A percentile compares a stretch with the other conserved stretches of the same genome.
Evolutionary conservation across 2,113 vertebrate genomes (phyloP).

Genomic region (Corythoichthys haematopterus): DNA sequence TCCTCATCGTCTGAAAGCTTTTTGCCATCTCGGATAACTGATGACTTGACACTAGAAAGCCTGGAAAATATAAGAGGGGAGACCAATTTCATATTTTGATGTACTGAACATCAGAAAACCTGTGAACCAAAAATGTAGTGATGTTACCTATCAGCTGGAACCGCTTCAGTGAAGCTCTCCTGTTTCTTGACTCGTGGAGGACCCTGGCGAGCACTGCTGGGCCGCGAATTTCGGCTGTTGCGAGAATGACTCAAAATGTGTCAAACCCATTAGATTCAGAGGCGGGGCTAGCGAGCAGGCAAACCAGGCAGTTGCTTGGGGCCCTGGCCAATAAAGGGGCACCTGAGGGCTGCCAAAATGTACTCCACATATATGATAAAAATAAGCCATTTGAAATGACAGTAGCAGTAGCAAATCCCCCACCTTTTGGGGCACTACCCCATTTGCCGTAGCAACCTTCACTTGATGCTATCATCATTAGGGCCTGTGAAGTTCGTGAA

Average conservation of each 20-base stretch:
- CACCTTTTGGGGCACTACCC: too few relatives aligned
- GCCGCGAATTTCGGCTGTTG: constrained; percentile 73
- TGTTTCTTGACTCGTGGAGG: constrained; percentile 80
- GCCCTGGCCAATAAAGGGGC: too few relatives aligned
- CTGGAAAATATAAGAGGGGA: constrained; percentile 46
- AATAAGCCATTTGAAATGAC: too few relatives aligned
- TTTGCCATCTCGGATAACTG: constrained; percentile 80
- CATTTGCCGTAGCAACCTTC: too few relatives aligned
- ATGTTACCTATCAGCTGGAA: constrained; percentile 77
- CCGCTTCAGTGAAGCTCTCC: constrained; percentile 70
- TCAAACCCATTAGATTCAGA: too few relatives aligned
- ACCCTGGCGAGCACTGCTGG: constrained; percentile 82
- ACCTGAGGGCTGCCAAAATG: too few relatives aligned
- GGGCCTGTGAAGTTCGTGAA: too few relatives aligned
- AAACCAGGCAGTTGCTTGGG: too few relatives aligned
- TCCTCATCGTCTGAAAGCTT: constrained; percentile 71
- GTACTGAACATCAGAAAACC: neutral
- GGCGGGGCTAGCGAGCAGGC: too few relatives aligned
- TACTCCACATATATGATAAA: too few relatives aligned
- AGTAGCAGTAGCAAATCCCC: too few relatives aligned
- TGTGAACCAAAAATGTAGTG: neutral
- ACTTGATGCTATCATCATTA: too few relatives aligned
- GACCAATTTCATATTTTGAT: neutral
- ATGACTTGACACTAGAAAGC: constrained; percentile 74
- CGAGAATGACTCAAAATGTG: neutral